phyloP scores from a whole-genome alignment of 2,113 vertebrate genomes.

The Protobothrops mucrosquamatus region DNA sequence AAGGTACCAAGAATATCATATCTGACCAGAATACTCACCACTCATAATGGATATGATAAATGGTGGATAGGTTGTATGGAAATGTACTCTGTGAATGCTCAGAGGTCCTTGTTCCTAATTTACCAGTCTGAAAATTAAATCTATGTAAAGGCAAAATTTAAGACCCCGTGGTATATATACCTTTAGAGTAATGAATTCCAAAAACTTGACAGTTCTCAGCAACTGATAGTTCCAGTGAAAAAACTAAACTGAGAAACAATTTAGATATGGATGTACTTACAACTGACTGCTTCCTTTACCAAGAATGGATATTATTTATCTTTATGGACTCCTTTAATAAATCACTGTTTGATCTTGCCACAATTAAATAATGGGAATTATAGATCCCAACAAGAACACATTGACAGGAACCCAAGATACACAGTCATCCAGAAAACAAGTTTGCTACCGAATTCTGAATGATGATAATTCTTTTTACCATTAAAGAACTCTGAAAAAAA shows the following conservation, averaged over 20 bases:
- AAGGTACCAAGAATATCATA: neutral
- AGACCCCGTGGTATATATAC: neutral
- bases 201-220: neutral
- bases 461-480: neutral
- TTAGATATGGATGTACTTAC: neutral
- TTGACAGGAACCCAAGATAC: neutral
- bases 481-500: neutral
- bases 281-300: neutral
- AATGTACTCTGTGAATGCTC: neutral
- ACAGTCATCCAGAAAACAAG: neutral
- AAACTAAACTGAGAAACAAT: neutral
- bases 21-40: neutral
- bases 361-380: neutral
- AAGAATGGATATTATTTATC: neutral
- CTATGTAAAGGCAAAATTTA: neutral
- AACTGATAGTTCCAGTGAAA: neutral
- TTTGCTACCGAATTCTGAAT: neutral
- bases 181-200: neutral
- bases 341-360: neutral
- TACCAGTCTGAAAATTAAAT: neutral
- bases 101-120: neutral
- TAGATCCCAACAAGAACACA: neutral
- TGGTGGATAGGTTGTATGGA: neutral
- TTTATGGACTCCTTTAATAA: neutral
- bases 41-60: neutral